Evolutionary conservation across 2,888 invertebrate species (phyloP), one percentile per base, ranked within the genome.

Genomic region (Macrophya annulata): DNA sequence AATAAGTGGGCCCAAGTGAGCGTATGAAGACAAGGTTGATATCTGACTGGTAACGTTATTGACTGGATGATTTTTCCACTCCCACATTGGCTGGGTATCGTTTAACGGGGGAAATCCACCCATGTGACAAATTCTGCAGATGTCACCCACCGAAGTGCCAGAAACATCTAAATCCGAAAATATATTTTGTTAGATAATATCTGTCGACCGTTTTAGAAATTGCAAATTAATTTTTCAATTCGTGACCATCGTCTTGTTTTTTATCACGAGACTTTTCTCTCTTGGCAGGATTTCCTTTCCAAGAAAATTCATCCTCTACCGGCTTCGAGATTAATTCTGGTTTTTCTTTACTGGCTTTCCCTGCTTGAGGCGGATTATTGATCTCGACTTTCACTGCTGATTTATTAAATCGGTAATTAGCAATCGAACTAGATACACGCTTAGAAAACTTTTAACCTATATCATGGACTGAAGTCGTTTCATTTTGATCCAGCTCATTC

Each of bases 61-160:
- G 5, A 87, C 87, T 4, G 37, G 59, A 21, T 88, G 88, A 79
- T 86, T 88, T 43, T 89, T 87, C 87, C 89, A 88, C 79, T 88
- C 88, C 89, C 89, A 90, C 65, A 89, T 86, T 5, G 88, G 88
- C 31, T 85, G 86, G 79, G 86, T 88, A 68, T 85, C 86, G 6
- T 86, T 84, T 12, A 87, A 48, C 6, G 88, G 71, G 62, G 90
- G 89, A 84, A 90, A 89, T 45, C 89, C 90, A n/a, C 92, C 93
- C 93, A 93, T 93, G 86, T 93, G 93, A 87, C 93, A 93, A 84
- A 93, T 93, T 85, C 93, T 89, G 86, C 93, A 93, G 85, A 93
- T 93, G 86, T 93, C 93, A 21, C 89, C 87, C 37, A 86, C 85
- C n/a, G 87, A 88, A 25, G 21, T 48, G 8, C 43, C 82, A 6